Base-by-base conservation (phyloP, 2,113 vertebrate species). In the Hylia prasina region DNA sequence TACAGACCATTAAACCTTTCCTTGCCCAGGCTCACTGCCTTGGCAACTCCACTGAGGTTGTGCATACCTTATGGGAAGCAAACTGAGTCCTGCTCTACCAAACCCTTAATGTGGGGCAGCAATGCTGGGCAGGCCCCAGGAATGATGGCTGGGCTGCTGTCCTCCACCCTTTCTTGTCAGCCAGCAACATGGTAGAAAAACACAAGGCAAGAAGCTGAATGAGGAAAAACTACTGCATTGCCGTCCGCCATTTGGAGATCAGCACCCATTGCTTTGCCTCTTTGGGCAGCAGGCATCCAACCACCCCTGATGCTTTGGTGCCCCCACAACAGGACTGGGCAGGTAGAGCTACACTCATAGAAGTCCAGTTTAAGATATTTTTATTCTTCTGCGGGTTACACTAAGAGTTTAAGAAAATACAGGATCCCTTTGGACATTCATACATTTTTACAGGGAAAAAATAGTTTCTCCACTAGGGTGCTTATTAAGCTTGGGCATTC, bases 401-500 rank as follows among this genome's bases (percentile, higher is more conserved):
- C 91, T 89, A 90, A 97, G 87, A 96, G 95, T 92, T 97, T 97
- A 97, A 97, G 97, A 98, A 98, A 98, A 98, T 97, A 98, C 97
- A 98, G 96, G 94, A 92, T 97, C 96, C 97, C 92, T 98, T 97
- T 97, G 88, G 81, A 94, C 95, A 51, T 96, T 96, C 97, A 93
- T 96, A 97, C 72, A 80, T 97, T 97, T 98, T 98, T 95, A 97
- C 95, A 97, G 79, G 96, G 95, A 95, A 98, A 98, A 98, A 94
- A 97, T 64, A 95, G 76, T 91, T 96, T 94, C 76, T 93, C 90
- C 96, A 61, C 24, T 31, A 92, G 84, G 84, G 69, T 81, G 24
- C 44, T 82, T 70, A 90, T 50, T 63, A 77, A 90, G 91, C 90
- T 93, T 60, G 47, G 91, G 87, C 45, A 66, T 72, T 87, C 61